Conservation (phyloP, 2,113 vertebrate genomes). For the Colistium nudipinnis region DNA sequence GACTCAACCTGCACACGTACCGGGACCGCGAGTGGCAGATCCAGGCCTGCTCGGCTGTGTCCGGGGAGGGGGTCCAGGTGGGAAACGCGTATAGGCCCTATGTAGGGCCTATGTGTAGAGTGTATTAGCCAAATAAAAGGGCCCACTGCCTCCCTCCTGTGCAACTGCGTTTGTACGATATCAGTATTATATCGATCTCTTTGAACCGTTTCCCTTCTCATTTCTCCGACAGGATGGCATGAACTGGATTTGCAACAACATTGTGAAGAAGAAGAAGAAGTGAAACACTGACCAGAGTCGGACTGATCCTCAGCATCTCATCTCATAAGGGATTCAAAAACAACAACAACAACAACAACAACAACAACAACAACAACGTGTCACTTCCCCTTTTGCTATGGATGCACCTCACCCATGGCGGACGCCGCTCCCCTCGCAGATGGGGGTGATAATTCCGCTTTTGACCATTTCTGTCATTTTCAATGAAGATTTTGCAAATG, state of each 20-base stretch:
- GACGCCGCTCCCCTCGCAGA: slow-evolving; percentile 9
- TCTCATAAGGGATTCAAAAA: slow-evolving; percentile 1
- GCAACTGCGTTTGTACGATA: too few relatives aligned
- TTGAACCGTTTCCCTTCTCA: neutral
- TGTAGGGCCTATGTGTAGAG: too few relatives aligned
- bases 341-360: too few relatives aligned
- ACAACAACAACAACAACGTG: too few relatives aligned
- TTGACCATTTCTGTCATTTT: slow-evolving; percentile 56
- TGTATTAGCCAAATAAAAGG: neutral
- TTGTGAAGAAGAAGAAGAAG: slow-evolving; percentile 88
- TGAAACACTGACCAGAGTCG: slow-evolving; percentile 50
- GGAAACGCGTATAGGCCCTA: slow-evolving; percentile 7
- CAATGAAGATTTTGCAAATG: slow-evolving; percentile 46
- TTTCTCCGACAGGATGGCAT: slow-evolving; percentile 85
- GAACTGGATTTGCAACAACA: slow-evolving; percentile 93
- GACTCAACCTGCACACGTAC: slow-evolving; percentile 89
- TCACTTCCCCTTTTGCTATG: neutral
- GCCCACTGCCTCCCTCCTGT: neutral
- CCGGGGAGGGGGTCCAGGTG: slow-evolving; percentile 90
- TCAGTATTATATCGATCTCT: neutral
- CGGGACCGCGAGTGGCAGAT: slow-evolving; percentile 90
- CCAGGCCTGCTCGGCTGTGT: slow-evolving; percentile 89
- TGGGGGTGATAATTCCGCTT: slow-evolving; percentile 42
- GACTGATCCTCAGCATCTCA: slow-evolving; percentile 6
- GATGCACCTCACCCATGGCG: slow-evolving; percentile 8